Base-by-base conservation (phyloP, 92 coral and sea anemone genomes). In the Palythoa caribaeorum region DNA sequence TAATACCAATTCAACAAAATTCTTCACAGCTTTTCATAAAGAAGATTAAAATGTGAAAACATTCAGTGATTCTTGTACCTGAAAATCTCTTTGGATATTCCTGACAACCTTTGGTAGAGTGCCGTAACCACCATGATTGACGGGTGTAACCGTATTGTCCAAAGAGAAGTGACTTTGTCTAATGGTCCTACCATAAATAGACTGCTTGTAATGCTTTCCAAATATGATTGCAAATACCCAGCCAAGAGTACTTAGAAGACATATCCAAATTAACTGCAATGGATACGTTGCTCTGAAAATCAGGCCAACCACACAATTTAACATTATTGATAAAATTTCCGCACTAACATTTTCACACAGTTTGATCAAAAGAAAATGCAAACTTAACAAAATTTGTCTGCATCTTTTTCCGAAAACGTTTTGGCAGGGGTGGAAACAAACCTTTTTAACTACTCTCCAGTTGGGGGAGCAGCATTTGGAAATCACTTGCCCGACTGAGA, bases 101-200 rank as follows among this genome's bases (percentile, higher is more conserved):
- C 66, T 70, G 19, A 95, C 94, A 40, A 75, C 86, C 66, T 65
- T 92, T 76, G 98, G 98, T 50, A 90, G 83, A 77, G 94, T 84
- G 37, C 98, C 98, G 77, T 9, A 84, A 6, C 94, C 94, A 57
- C 98, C 98, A 92, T 95, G 94, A 83, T 95, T 95, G 28, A 87
- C 65, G 52, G 72, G 73, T 12, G 88, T 70, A 2, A 92, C 76
- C 48, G 73, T 53, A n/a, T 80, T 14, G 77, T 93, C 93, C 53
- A 95, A 91, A 3, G 79, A 16, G 62, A 95, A 95, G 9, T 84
- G 90, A 38, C 89, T 89, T 62, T 60, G 78, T 57, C 89, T 83
- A 50, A 95, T 84, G 6, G 81, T 87, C 40, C 80, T 87, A 8
- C 98, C 98, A 88, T 91, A 95, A 69, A 89, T 91, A 9, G 98